Evolutionary conservation across 2,797 vertebrate species (phyloP).

Genomic region (Manis crassicaudata): DNA sequence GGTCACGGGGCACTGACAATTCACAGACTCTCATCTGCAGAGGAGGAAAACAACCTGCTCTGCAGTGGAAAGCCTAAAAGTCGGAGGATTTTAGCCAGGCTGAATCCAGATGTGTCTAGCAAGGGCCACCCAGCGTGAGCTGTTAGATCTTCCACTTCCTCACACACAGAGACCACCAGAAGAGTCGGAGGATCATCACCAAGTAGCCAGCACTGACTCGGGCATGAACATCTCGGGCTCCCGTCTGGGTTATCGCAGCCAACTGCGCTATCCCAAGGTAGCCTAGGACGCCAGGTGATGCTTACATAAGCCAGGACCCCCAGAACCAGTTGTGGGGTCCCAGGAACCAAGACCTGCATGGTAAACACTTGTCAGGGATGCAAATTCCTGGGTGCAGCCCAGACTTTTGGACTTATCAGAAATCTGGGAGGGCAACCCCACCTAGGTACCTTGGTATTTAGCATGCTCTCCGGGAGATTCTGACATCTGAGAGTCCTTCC

Average conservation of each 20-base stretch:
- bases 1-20: rapidly evolving
- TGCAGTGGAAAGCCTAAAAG: background rate
- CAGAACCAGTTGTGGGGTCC: background rate
- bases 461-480: background rate
- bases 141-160: background rate
- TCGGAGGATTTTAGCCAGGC: background rate
- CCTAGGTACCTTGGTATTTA: background rate
- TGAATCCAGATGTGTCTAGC: background rate
- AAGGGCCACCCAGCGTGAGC: background rate
- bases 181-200: background rate
- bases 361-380: background rate
- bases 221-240: rapidly evolving
- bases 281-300: background rate
- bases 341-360: background rate
- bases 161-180: background rate
- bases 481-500: background rate
- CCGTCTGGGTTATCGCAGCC: background rate
- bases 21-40: background rate
- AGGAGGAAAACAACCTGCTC: background rate
- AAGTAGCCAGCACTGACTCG: background rate
- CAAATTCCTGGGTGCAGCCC: background rate
- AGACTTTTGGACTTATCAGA: background rate
- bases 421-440: background rate
- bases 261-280: background rate
- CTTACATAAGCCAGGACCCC: too few relatives aligned